Conservation (phyloP, 2,888 invertebrate genomes). For the Atherix ibis region DNA sequence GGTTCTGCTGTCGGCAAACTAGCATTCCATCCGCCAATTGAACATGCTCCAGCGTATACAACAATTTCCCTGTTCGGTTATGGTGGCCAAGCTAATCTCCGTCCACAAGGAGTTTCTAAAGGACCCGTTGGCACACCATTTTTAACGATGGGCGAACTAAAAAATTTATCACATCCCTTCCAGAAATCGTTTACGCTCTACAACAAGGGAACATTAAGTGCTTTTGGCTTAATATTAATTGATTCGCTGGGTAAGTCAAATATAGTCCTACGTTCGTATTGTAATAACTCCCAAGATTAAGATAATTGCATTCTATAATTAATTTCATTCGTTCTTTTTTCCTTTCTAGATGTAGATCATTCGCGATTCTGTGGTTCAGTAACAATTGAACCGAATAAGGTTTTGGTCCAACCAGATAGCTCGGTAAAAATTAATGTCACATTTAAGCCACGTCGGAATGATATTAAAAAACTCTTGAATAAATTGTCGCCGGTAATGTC, state of each 20-base stretch:
- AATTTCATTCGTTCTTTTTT: neutral
- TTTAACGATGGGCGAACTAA: slow-evolving; percentile 40
- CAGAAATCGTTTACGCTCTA: slow-evolving; percentile 35
- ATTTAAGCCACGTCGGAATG: slow-evolving; percentile 35
- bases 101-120: slow-evolving; percentile 35
- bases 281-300: no score
- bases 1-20: slow-evolving; percentile 40
- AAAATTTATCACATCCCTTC: slow-evolving; percentile 30
- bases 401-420: slow-evolving; percentile 32
- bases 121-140: slow-evolving; percentile 41
- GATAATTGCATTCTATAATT: neutral
- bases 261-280: no score
- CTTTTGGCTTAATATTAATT: slow-evolving; percentile 32
- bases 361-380: slow-evolving; percentile 23
- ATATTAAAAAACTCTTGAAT: slow-evolving; percentile 28
- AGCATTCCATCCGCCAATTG: slow-evolving; percentile 35
- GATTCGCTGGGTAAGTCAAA: slow-evolving; percentile 17
- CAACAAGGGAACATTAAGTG: slow-evolving; percentile 40
- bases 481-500: slow-evolving; percentile 28
- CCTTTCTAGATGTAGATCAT: slow-evolving; percentile 18
- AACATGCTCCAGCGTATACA: slow-evolving; percentile 7
- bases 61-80: slow-evolving; percentile 36
- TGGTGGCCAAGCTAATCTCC: slow-evolving; percentile 39
- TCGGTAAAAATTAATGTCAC: slow-evolving; percentile 27
- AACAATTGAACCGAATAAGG: slow-evolving; percentile 31